These are phyloP conservation scores for Lutraria rhynchaena DNA, from an alignment of 1,140 invertebrate species.

Conservation along the genomic window DNA sequence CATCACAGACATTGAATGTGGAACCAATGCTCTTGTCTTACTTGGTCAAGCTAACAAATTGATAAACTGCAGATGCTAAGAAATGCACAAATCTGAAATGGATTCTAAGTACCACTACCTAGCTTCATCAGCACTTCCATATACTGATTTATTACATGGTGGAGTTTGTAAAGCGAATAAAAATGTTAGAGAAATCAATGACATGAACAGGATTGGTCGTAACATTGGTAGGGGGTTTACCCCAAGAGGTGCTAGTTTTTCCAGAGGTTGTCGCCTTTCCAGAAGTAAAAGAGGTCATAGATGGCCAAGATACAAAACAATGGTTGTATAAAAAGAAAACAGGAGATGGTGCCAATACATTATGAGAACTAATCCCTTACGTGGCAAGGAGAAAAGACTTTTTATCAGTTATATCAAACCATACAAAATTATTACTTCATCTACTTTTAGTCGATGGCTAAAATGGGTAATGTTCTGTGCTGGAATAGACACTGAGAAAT, in stretches of 20 bases:
- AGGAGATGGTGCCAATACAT: conserved; percentile 3
- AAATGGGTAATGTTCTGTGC: conserved; percentile 2
- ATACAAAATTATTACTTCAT: not conserved
- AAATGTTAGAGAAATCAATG: conserved; percentile 44
- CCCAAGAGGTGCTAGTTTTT: not conserved
- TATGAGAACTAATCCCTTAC: conserved; percentile 3
- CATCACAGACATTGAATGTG: no score
- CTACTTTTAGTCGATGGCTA: conserved; percentile 24
- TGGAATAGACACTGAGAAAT: conserved; percentile 21
- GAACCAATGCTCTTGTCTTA: conserved; percentile 11
- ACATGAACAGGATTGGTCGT: conserved; percentile 38
- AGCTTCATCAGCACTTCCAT: conserved; percentile 22
- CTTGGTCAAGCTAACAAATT: conserved; percentile 32
- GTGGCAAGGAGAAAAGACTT: conserved; percentile 22
- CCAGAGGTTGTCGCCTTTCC: conserved; percentile 3
- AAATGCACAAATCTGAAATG: conserved; percentile 21
- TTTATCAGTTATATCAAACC: conserved; percentile 49
- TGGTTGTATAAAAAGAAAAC: conserved; percentile 27
- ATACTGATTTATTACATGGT: conserved; percentile 38
- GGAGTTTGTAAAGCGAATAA: conserved; percentile 29
- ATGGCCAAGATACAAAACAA: not conserved
- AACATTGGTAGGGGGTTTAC: not conserved
- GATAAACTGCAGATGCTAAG: conserved; percentile 18
- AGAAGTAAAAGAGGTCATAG: conserved; percentile 3
- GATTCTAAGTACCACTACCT: conserved; percentile 46